phyloP scores from a whole-genome alignment of 2,888 invertebrate species.

The Argynnis bischoffii region DNA sequence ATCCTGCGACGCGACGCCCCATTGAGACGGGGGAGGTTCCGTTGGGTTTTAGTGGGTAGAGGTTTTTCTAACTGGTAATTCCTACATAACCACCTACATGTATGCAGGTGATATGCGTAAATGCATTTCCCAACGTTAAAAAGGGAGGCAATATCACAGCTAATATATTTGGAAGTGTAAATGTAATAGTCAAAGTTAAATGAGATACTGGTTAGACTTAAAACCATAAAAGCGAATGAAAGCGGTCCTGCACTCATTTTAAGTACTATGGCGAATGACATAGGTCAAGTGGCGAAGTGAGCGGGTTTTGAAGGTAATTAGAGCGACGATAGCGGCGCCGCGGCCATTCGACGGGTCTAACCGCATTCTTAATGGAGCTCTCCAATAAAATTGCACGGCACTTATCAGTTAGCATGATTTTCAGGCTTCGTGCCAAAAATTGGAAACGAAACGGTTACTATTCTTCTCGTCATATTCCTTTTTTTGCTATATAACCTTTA shows the following conservation, averaged over 20 bases:
- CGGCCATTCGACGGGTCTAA: conserved; percentile 26
- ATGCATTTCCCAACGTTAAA: not conserved
- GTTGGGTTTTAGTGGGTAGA: too few relatives aligned
- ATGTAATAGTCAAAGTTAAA: not conserved
- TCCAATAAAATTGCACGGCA: conserved; percentile 26
- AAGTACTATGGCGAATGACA: conserved; percentile 26
- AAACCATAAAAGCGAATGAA: conserved; percentile 21
- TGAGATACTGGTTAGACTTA: conserved; percentile 21
- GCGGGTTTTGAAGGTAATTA: conserved; percentile 28
- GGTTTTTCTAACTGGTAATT: too few relatives aligned
- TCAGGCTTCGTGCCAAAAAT: conserved; percentile 23
- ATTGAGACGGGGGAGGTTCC: too few relatives aligned
- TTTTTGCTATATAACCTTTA: conserved; percentile 6
- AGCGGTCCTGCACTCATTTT: conserved; percentile 22
- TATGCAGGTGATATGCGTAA: too few relatives aligned
- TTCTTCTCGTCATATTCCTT: not conserved
- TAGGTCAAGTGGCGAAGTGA: conserved; percentile 25
- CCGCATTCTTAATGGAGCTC: conserved; percentile 29
- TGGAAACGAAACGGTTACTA: conserved; percentile 16
- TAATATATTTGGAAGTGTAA: not conserved
- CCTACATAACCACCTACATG: too few relatives aligned
- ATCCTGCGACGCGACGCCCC: too few relatives aligned
- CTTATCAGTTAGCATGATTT: conserved; percentile 29
- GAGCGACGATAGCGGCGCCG: conserved; percentile 24
- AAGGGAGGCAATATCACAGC: not conserved